phyloP scores from a whole-genome alignment of 64 coral and sea anemone genomes.

The Stichodactyla helianthus region DNA sequence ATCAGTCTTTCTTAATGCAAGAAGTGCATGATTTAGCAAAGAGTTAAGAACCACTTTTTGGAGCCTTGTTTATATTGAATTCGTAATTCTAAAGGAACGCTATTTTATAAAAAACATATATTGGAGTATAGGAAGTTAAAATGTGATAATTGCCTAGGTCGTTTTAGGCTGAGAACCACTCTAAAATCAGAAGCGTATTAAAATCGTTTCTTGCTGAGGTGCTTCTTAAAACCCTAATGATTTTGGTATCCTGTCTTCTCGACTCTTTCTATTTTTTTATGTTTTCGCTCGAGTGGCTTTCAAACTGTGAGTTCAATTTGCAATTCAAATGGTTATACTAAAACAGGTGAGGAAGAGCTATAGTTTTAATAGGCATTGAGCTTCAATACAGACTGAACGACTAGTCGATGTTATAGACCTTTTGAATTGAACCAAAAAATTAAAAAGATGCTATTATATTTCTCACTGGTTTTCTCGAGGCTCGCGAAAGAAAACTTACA shows the following conservation, averaged over 20 bases:
- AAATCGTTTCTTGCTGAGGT: background rate
- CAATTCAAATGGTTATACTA: background rate
- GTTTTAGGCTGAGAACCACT: background rate
- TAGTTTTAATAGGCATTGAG: conserved; percentile 14
- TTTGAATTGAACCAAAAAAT: background rate
- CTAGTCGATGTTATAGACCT: conserved; percentile 12
- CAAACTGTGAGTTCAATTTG: conserved; percentile 13
- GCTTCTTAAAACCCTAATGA: background rate
- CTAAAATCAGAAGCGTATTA: background rate
- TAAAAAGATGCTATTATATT: background rate
- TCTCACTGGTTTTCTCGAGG: background rate
- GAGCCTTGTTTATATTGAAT: no score
- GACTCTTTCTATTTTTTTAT: background rate
- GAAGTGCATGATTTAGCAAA: no score
- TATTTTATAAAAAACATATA: no score
- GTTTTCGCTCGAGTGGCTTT: conserved; percentile 10
- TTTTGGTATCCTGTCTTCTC: background rate
- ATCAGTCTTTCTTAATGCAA: no score
- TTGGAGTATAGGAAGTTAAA: background rate
- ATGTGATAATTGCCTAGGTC: background rate
- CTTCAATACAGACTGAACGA: background rate
- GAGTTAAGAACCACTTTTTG: no score
- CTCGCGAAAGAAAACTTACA: background rate
- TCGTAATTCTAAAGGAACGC: no score
- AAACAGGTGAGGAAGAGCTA: background rate